Evolutionary conservation across 1,140 invertebrate genomes (phyloP), one percentile per base, ranked within the genome.

Genomic region (Papilio glaucus): DNA sequence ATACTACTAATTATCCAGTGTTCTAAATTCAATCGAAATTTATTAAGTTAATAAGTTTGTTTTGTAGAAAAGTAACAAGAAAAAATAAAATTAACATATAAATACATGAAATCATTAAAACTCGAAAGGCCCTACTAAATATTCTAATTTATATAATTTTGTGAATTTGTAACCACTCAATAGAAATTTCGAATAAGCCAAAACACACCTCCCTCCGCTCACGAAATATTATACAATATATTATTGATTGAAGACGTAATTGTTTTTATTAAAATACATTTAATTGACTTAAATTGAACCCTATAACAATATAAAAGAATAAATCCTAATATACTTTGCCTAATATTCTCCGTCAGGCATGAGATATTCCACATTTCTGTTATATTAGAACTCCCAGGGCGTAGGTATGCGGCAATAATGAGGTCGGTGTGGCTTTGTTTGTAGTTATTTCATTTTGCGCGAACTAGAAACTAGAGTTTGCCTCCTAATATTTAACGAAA

Each of bases 371-470:
- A 57, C 24, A 57, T 26, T 57, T 13, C 49, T 57, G 12, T 57
- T 26, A 57, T 57, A 57, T 57, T 57, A 8, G 21, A 21, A 26
- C 21, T 57, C 49, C 49, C 49, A 26, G 49, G 49, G 49, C 21
- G 49, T 12, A 57, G 49, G 49, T 57, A 13, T 57, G 21, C 18
- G 21, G 29, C 29, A 33, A 13, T 24, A 57, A 26, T 24, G 10
- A 57, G 49, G 49, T 26, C 49, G 21, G 21, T 13, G 21, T 13
- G 49, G 18, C 49, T 57, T 26, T 49, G 45, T 49, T 49, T 57
- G 49, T 10, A 24, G 21, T 57, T 57, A 57, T 57, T 24, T 57
- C 9, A 24, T 57, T 26, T 57, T 10, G 6, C 49, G 24, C 49
- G 0, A 24, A 57, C 0, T 24, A 57, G 49, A 57, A 24, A 26